Percentiles rank a stretch among this genome's conserved stretches.
Conservation (phyloP, 2,888 invertebrate genomes). For the Phlogophora meticulosa region DNA sequence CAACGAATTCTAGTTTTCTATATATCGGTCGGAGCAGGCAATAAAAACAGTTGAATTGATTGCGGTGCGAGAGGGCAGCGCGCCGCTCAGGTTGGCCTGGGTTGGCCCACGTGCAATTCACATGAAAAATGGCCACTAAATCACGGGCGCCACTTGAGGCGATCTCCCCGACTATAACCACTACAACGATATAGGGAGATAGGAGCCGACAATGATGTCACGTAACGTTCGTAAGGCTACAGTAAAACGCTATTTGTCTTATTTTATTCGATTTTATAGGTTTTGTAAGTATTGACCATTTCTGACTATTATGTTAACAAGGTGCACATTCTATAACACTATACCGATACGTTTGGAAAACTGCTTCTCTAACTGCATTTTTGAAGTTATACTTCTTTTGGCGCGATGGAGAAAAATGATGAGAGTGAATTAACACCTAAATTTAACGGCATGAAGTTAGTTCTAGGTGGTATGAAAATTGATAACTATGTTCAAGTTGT, state of each 20-base stretch:
- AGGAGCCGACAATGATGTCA: constrained; percentile 66
- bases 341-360: no score
- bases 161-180: constrained; percentile 71
- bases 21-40: constrained; percentile 70
- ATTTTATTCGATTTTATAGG: constrained; percentile 45
- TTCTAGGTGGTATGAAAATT: no score
- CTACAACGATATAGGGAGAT: constrained; percentile 64
- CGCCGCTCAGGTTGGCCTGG: constrained; percentile 66
- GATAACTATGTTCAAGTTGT: no score
- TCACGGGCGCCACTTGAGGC: constrained; percentile 75
- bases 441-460: no score
- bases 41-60: constrained; percentile 83
- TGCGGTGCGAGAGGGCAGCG: constrained; percentile 71
- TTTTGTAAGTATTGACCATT: constrained; percentile 14
- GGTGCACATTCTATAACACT: background rate
- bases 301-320: background rate
- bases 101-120: constrained; percentile 76
- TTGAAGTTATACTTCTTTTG: no score
- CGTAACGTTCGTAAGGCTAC: constrained; percentile 57
- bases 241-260: constrained; percentile 46
- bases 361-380: no score
- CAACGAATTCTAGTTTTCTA: constrained; percentile 58
- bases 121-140: constrained; percentile 83
- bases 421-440: no score
- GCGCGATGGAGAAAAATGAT: no score